phyloP scores from a whole-genome alignment of 2,797 vertebrate genomes.

The Hipposideros larvatus region DNA sequence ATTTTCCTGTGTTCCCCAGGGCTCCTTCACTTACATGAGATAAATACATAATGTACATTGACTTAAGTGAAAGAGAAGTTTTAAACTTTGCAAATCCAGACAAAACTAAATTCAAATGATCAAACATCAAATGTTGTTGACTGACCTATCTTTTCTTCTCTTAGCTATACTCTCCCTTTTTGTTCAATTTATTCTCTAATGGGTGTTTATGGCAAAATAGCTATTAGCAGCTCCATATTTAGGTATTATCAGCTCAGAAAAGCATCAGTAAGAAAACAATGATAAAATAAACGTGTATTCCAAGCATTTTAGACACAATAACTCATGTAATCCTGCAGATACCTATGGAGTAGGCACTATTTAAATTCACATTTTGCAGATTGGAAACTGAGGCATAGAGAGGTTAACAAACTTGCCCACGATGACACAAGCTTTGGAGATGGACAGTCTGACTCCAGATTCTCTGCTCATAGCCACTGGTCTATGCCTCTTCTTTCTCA shows the following conservation, averaged over 20 bases:
- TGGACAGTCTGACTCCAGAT: neutral
- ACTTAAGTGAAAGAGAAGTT: neutral
- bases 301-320: neutral
- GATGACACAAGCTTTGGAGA: rapidly evolving
- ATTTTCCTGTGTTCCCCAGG: neutral
- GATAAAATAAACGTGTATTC: neutral
- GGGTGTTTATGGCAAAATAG: neutral
- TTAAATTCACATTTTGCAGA: neutral
- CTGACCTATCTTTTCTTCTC: neutral
- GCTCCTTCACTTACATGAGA: neutral
- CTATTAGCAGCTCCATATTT: neutral
- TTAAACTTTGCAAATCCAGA: neutral
- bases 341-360: neutral
- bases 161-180: neutral
- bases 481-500: neutral
- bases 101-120: neutral
- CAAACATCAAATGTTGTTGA: neutral
- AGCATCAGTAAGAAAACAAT: neutral
- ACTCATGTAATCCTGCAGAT: neutral
- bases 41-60: neutral
- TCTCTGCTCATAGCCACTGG: neutral
- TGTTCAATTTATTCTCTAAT: neutral
- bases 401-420: neutral
- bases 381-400: neutral
- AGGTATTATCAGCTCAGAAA: neutral